Base-by-base conservation (phyloP, 30 jellyfish, hydroid and myxozoan genomes). In the Pelagia noctiluca region DNA sequence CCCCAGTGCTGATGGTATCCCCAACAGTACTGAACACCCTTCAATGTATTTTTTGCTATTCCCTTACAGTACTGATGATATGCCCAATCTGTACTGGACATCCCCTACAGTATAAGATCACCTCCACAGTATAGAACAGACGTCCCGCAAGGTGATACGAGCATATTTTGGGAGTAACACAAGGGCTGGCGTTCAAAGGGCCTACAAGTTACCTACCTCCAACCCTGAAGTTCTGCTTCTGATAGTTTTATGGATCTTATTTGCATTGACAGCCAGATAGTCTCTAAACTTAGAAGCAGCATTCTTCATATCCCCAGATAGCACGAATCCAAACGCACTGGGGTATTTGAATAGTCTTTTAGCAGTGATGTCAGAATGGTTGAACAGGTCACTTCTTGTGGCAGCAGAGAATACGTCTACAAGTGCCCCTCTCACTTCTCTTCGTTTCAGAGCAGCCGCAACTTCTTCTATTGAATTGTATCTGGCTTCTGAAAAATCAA, bases 351-450 rank as follows among this genome's bases (percentile, higher is more conserved):
- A 47, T 24, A 36, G 36, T 25, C 42, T 65, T 28, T 88, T 63
- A 3, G 88, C 88, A 26, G 62, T 49, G 64, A 88, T 88, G 37
- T 88, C 93, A 30, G 86, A 32, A 25, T 63, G 71, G 19, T 34
- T 16, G 38, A 80, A 78, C 48, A 88, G 71, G 36, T 78, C 89
- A 25, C 74, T 68, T 47, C 97, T 72, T 33, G 89, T 31, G 34
- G 92, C 97, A 12, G 97, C 95, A 3, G 97, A 68, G 49, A 57
- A 89, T 0, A 76, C 87, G 37, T 89, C 97, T 2, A 89, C 83
- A 62, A 89, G 47, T 34, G 90, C 97, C 21, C 93, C 97, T 49
- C 86, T 38, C 22, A 89, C 95, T 26, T 89, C 88, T 25, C 91
- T 63, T 24, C 42, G 50, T 66, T 63, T 89, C 74, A 89, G 63